Conservation (phyloP, 2,113 vertebrate genomes). For the Peromyscus californicus region DNA sequence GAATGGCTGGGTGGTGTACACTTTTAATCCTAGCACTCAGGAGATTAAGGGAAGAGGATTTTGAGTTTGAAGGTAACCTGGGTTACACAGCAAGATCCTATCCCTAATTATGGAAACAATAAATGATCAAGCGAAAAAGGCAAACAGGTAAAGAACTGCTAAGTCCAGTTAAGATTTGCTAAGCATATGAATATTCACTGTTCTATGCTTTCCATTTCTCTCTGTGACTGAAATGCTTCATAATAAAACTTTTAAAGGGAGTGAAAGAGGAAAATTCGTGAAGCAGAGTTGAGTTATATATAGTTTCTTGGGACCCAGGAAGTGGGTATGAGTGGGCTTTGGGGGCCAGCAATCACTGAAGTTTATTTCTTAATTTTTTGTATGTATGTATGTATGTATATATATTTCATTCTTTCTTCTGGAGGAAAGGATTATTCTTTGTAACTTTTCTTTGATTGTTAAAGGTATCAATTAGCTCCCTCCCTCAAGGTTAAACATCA, state of each 20-base stretch:
- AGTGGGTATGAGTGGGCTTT: background rate
- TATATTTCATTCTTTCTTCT: background rate
- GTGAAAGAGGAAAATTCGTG: background rate
- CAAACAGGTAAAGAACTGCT: background rate
- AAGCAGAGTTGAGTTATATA: background rate
- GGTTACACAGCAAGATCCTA: background rate
- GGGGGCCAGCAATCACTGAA: background rate
- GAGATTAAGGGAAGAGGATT: background rate
- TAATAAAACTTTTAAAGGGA: background rate
- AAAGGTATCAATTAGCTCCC: background rate
- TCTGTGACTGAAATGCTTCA: background rate
- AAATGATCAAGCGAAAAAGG: background rate
- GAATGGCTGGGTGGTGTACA: background rate
- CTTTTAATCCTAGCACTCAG: background rate
- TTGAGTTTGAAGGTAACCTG: background rate
- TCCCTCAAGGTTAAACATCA: background rate
- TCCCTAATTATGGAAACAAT: background rate
- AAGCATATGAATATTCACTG: background rate
- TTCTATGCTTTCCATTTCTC: background rate
- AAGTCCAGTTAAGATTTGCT: background rate
- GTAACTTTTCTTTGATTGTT: background rate
- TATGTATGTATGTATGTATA: background rate
- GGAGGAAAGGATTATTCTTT: background rate
- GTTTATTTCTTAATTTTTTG: background rate
- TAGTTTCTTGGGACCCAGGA: background rate